Percentiles rank a stretch among this genome's conserved stretches.
phyloP scores from a whole-genome alignment of 2,113 vertebrate species.

The Neomonachus schauinslandi region DNA sequence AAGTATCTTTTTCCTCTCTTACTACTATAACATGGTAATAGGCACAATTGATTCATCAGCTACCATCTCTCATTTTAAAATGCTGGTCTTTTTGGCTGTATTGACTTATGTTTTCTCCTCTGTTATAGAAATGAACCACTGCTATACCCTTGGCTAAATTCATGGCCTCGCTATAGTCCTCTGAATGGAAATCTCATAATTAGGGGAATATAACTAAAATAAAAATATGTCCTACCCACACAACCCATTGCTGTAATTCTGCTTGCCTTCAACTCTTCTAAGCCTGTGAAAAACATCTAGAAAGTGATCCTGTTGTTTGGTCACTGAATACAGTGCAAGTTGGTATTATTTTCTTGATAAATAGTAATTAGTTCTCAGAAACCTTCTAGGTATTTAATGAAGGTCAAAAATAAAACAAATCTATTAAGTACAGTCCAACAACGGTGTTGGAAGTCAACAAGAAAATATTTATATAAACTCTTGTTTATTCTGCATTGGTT shows the following conservation, averaged over 20 bases:
- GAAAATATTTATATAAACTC: not conserved
- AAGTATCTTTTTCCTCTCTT: conserved; percentile 62
- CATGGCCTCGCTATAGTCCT: not conserved
- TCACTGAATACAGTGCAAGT: not conserved
- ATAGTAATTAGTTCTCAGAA: not conserved
- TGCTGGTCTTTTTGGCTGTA: conserved; percentile 34
- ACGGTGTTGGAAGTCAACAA: not conserved
- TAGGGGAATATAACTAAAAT: not conserved
- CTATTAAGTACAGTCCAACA: not conserved
- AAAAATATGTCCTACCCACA: conserved; percentile 26
- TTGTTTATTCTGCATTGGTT: not conserved
- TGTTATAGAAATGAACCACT: conserved; percentile 51
- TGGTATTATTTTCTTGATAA: not conserved
- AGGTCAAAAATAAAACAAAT: not conserved
- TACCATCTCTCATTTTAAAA: conserved; percentile 71
- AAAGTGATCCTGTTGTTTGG: not conserved
- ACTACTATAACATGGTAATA: conserved; percentile 58
- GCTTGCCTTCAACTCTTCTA: not conserved
- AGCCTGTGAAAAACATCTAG: not conserved
- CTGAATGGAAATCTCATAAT: conserved; percentile 18
- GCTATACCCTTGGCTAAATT: conserved; percentile 50
- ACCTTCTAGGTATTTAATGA: not conserved
- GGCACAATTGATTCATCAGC: conserved; percentile 59
- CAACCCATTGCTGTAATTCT: not conserved
- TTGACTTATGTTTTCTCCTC: conserved; percentile 57